phyloP scores from a whole-genome alignment of 2,888 invertebrate species.

The Hoplodrina ambigua region DNA sequence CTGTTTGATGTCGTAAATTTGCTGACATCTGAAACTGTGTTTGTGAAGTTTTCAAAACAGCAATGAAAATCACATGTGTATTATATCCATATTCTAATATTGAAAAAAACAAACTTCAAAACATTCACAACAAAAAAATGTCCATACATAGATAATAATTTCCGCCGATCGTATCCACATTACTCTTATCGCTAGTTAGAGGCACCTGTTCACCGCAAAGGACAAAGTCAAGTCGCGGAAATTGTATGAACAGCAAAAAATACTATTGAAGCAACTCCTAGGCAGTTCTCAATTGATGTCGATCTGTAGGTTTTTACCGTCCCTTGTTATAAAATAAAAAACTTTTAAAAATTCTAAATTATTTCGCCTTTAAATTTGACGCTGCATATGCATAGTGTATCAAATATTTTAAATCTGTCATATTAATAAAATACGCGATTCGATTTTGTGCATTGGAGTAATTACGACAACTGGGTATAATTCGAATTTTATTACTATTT shows the following conservation, averaged over 20 bases:
- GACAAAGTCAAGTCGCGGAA: conserved; percentile 77
- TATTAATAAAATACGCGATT: too few species aligned
- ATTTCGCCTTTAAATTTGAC: too few species aligned
- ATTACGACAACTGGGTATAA: too few species aligned
- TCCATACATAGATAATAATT: background rate
- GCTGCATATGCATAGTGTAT: too few species aligned
- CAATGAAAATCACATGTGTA: background rate
- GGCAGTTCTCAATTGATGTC: conserved; percentile 48
- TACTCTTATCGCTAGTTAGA: conserved; percentile 57
- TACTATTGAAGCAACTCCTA: conserved; percentile 68
- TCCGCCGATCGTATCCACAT: conserved; percentile 53
- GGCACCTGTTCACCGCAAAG: conserved; percentile 74
- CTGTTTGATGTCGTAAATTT: background rate
- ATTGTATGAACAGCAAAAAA: conserved; percentile 76
- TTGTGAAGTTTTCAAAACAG: background rate
- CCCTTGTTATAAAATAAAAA: conserved; percentile 8
- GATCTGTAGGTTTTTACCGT: conserved; percentile 19
- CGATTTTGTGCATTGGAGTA: too few species aligned
- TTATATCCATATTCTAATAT: background rate
- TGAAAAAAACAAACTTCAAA: background rate
- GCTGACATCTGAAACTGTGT: background rate
- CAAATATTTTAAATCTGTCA: too few species aligned
- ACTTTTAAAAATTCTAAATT: background rate
- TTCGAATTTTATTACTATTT: too few species aligned
- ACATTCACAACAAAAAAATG: background rate